Conservation (phyloP, 2,797 vertebrate species). For the Halcyon badia region DNA sequence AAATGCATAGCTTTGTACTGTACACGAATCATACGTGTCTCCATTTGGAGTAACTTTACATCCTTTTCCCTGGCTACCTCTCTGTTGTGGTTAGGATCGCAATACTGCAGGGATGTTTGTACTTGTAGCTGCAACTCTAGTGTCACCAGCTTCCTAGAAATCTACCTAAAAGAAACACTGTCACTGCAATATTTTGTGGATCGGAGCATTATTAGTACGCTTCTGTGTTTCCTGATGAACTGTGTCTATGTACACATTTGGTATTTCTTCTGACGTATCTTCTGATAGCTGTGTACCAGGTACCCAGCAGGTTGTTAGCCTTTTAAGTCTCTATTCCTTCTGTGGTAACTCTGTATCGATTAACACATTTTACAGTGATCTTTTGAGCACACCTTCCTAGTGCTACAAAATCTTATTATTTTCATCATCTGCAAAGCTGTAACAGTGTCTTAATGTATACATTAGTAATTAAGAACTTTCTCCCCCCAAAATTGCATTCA, state of each 20-base stretch:
- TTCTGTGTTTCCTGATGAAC: background rate
- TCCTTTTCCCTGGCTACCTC: background rate
- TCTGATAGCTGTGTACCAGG: background rate
- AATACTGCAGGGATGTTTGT: background rate
- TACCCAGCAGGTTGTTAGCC: background rate
- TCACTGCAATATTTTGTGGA: background rate
- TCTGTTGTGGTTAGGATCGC: background rate
- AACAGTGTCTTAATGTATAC: background rate
- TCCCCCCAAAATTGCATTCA: background rate
- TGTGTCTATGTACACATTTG: background rate
- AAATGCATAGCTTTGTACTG: background rate
- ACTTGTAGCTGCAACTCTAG: background rate
- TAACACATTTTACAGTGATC: background rate
- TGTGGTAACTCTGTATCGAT: background rate
- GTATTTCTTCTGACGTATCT: background rate
- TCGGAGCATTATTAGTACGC: rapidly evolving
- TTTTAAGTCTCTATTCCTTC: background rate
- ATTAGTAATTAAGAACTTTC: background rate
- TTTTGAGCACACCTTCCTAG: background rate
- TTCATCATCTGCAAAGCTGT: background rate
- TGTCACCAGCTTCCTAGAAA: background rate
- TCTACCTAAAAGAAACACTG: background rate
- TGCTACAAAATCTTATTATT: background rate
- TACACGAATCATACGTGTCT: background rate
- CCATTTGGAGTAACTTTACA: background rate